Percentiles rank a stretch among this genome's conserved stretches.
Evolutionary conservation across 1,140 invertebrate species (phyloP).

Genomic region (Euwallacea similis): DNA sequence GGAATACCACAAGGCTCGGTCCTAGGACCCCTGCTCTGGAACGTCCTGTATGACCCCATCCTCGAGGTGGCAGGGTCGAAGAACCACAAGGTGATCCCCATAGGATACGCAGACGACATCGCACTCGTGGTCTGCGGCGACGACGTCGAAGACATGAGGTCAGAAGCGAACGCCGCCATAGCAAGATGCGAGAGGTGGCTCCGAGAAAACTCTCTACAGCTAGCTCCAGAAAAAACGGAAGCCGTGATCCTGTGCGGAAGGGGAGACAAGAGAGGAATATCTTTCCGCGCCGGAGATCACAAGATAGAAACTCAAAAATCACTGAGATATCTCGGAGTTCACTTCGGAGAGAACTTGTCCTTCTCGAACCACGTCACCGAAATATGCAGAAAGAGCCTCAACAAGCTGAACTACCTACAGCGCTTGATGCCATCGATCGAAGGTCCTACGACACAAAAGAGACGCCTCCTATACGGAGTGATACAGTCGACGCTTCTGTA

Average conservation of each 20-base stretch:
- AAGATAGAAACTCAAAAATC: neutral
- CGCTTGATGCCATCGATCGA: neutral
- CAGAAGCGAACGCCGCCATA: too few relatives aligned
- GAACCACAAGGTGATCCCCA: too few relatives aligned
- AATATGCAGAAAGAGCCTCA: neutral
- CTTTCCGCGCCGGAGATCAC: neutral
- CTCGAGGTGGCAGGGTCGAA: too few relatives aligned
- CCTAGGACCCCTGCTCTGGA: too few relatives aligned
- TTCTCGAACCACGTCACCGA: neutral
- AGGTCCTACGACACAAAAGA: neutral
- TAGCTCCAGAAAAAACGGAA: neutral
- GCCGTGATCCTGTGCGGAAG: neutral
- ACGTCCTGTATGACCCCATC: too few relatives aligned
- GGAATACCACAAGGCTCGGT: too few relatives aligned
- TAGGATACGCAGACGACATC: too few relatives aligned
- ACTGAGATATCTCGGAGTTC: neutral
- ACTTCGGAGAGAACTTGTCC: neutral
- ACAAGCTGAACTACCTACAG: neutral
- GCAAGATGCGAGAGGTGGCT: neutral
- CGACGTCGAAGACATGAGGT: too few relatives aligned
- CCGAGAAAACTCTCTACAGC: neutral
- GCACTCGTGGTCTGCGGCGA: too few relatives aligned
- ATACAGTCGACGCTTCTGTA: neutral
- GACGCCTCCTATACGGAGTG: neutral
- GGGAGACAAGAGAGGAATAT: neutral